Percentiles rank a stretch among this genome's conserved stretches.
phyloP scores from a whole-genome alignment of 2,888 invertebrate genomes.

The Baronia brevicornis region DNA sequence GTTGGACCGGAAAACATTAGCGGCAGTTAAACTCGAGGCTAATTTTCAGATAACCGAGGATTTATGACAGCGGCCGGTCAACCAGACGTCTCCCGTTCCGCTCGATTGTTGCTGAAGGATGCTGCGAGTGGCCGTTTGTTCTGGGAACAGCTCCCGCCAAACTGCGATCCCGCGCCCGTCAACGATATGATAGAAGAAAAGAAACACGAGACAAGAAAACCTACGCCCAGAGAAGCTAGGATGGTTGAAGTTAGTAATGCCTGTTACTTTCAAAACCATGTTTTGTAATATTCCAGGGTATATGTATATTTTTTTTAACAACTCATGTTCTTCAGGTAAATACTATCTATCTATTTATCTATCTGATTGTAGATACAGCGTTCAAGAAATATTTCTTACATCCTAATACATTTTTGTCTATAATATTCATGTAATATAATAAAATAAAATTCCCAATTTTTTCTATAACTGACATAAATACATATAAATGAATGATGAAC shows the following conservation, averaged over 20 bases:
- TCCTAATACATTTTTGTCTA: too few species aligned
- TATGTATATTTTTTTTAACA: constrained; percentile 5
- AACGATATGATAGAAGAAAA: constrained; percentile 49
- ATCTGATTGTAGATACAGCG: too few species aligned
- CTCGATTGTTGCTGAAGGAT: constrained; percentile 93
- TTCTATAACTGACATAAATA: too few species aligned
- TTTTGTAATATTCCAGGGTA: not conserved
- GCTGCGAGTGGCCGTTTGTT: constrained; percentile 90
- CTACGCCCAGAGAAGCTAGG: constrained; percentile 48
- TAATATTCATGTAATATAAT: too few species aligned
- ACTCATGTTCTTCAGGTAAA: too few species aligned
- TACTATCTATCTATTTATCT: too few species aligned
- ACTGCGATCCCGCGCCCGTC: constrained; percentile 74
- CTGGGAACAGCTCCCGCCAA: constrained; percentile 90
- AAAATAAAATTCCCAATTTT: too few species aligned
- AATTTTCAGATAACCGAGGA: constrained; percentile 91
- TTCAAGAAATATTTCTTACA: too few species aligned
- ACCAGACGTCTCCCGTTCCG: constrained; percentile 94
- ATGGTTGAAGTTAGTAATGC: constrained; percentile 47
- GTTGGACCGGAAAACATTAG: too few species aligned
- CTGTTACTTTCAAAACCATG: not conserved
- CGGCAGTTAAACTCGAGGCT: too few species aligned
- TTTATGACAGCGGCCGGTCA: constrained; percentile 97
- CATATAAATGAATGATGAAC: too few species aligned
- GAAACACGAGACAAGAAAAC: constrained; percentile 25